phyloP scores from a whole-genome alignment of 2,113 vertebrate genomes.

The Mesoclemmys tuberculata region DNA sequence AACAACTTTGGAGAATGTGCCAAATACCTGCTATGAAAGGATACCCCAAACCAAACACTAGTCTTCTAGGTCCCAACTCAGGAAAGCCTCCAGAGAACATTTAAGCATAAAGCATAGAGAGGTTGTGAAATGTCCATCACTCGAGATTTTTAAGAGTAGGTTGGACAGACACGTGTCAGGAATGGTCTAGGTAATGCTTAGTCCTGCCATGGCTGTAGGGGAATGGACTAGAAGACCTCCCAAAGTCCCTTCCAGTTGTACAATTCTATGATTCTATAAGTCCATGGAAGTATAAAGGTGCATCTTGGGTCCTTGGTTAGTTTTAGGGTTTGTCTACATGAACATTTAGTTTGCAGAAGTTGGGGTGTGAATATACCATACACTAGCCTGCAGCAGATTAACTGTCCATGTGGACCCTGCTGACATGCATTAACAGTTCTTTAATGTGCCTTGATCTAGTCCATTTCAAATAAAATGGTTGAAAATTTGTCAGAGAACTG shows the following conservation, averaged over 20 bases:
- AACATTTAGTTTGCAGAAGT: neutral
- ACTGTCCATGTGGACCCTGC: too few species aligned
- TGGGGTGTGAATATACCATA: neutral
- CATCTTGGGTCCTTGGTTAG: neutral
- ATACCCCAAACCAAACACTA: neutral
- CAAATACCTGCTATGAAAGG: neutral
- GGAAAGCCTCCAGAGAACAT: neutral
- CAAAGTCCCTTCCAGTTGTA: too few species aligned
- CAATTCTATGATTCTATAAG: too few species aligned
- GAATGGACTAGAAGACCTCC: too few species aligned
- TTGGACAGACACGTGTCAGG: too few species aligned
- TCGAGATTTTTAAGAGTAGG: too few species aligned
- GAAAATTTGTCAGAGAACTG: slow-evolving; percentile 1
- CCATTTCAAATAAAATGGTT: neutral
- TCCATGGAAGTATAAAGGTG: neutral
- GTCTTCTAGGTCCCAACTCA: neutral
- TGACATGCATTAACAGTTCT: too few species aligned
- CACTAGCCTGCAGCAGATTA: neutral
- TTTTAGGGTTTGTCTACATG: neutral
- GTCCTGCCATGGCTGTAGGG: too few species aligned
- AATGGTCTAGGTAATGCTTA: too few species aligned
- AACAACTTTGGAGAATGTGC: neutral
- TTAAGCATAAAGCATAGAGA: neutral
- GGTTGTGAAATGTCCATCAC: too few species aligned
- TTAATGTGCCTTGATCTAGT: too few species aligned